A percentile compares a stretch with the other conserved stretches of the same genome.
Conservation (phyloP, 2,888 invertebrate species). For the Meghimatium bilineatum region DNA sequence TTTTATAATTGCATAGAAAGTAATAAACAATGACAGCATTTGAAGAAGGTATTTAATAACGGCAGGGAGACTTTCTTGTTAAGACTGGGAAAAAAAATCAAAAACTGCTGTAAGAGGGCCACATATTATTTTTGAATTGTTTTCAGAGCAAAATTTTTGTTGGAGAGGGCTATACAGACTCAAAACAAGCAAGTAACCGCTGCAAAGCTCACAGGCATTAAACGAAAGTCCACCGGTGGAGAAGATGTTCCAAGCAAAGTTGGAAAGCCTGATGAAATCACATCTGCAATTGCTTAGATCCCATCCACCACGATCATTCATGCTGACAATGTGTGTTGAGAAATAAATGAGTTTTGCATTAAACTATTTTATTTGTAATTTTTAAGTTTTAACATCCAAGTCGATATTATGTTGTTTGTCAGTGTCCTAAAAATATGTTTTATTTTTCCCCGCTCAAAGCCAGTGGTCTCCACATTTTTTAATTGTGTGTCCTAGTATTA, state of each 20-base stretch:
- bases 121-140: background rate
- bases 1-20: too few relatives aligned
- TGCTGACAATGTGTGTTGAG: background rate
- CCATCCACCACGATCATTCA: background rate
- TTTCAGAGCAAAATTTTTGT: conserved; percentile 35
- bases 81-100: background rate
- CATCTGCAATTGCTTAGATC: background rate
- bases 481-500: too few relatives aligned
- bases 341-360: background rate
- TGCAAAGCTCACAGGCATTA: background rate
- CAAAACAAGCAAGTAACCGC: conserved; percentile 23
- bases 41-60: background rate
- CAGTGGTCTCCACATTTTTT: background rate
- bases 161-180: conserved; percentile 33
- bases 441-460: background rate
- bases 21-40: too few relatives aligned
- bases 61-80: background rate
- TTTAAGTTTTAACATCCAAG: background rate
- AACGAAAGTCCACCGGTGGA: conserved; percentile 42
- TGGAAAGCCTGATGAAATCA: conserved; percentile 8
- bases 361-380: background rate
- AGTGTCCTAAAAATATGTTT: background rate
- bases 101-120: background rate
- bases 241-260: conserved; percentile 40
- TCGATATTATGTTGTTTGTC: background rate